Base-by-base conservation (phyloP, 1,140 invertebrate genomes). In the Pseudachorutes palmiensis region DNA sequence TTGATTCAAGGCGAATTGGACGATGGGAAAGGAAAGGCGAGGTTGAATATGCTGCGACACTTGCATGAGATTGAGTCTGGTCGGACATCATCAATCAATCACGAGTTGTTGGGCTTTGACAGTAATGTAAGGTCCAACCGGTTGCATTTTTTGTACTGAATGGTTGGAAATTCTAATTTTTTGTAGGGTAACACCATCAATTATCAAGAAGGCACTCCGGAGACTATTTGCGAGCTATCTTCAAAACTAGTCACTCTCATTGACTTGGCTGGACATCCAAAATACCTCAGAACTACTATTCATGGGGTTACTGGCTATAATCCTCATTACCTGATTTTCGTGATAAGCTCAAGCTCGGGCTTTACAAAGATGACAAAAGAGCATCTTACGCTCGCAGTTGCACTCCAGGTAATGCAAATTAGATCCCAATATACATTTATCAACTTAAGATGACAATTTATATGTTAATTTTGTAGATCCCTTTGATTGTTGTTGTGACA, bases 11-110 rank as follows among this genome's bases (percentile, higher is more conserved):
- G 95, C 26, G 90, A 92, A 78, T 79, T 95, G 61, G 96, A 98
- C 77, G 98, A 98, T 81, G 96, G 97, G 0, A 79, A 92, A 69
- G 97, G 97, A 19, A 86, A 90, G 75, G 93, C 96, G 0, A 83
- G 97, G 41, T 79, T 98, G 0, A 98, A 98, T 80, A 89, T 98
- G 83, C 94, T 98, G 77, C 80, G 95, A 14, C 95, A 98, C 78
- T 81, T 95, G 69, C 97, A 99, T 79, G 97, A 99, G 79, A 92
- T 98, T 72, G 91, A 92, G 78, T 90, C 91, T 36, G 97, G 97
- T 12, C 83, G 94, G 69, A 99, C 97, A 0, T 96, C 92, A 1
- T 96, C 93, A 16, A 94, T 98, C 69, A 94, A 91, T 68, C 91
- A 97, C 77, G 95, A 98, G 81, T 93, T 97, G 68, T 84, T 99